Percentiles rank a stretch among this genome's conserved stretches.
Conservation (phyloP, 2,797 vertebrate species). For the Siniperca undulata region DNA sequence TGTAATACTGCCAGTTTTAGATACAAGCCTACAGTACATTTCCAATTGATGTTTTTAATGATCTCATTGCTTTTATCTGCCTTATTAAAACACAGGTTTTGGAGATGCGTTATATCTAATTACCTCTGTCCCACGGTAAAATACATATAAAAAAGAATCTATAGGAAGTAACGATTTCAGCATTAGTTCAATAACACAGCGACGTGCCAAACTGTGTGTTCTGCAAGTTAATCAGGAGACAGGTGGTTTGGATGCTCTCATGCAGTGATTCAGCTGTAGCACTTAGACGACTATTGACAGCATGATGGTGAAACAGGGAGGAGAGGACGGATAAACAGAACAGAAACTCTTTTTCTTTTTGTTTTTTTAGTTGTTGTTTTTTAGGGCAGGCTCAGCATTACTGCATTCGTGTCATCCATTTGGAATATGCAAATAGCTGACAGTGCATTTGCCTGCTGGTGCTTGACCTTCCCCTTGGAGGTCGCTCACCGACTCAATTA, state of each 20-base stretch:
- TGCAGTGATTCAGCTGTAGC: constrained; percentile 79
- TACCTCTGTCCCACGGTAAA: constrained; percentile 28
- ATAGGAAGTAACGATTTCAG: constrained; percentile 51
- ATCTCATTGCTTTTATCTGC: constrained; percentile 55
- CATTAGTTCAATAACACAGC: constrained; percentile 51
- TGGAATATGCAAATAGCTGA: constrained; percentile 90
- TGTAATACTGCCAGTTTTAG: constrained; percentile 46
- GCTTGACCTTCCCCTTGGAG: constrained; percentile 89
- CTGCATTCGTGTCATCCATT: constrained; percentile 83
- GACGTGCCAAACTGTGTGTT: constrained; percentile 59
- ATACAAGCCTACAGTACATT: constrained; percentile 38
- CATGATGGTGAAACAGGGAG: constrained; percentile 57
- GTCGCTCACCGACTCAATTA: constrained; percentile 89
- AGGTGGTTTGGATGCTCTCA: constrained; percentile 79
- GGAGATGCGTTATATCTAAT: constrained; percentile 21
- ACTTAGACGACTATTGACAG: constrained; percentile 64
- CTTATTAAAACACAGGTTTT: constrained; percentile 52
- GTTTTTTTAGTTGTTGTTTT: constrained; percentile 47
- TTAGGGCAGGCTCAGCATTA: constrained; percentile 76
- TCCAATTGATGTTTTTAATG: constrained; percentile 55
- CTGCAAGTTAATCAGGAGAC: constrained; percentile 70
- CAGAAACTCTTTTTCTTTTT: constrained; percentile 54
- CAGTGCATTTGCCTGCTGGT: constrained; percentile 89
- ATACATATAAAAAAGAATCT: constrained; percentile 38
- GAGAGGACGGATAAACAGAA: constrained; percentile 57